Conservation (phyloP, 2,797 vertebrate species). For the Neosalanx taihuensis region DNA sequence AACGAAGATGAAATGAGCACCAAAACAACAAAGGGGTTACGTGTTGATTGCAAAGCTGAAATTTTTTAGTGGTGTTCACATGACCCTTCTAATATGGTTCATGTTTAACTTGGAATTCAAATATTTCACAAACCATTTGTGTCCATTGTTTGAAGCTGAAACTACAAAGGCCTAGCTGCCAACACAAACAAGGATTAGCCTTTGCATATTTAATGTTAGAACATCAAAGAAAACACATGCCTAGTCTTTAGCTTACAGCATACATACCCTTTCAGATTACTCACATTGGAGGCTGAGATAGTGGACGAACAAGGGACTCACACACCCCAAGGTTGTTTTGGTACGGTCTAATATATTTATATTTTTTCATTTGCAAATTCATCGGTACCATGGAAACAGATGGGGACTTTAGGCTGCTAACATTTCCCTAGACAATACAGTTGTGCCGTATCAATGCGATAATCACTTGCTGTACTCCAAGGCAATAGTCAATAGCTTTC, state of each 20-base stretch:
- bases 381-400: constrained; percentile 22
- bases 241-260: background rate
- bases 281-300: background rate
- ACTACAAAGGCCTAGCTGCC: background rate
- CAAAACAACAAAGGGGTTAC: background rate
- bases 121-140: background rate
- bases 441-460: constrained; percentile 1
- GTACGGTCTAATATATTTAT: background rate
- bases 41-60: background rate
- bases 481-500: background rate
- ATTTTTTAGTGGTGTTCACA: background rate
- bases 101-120: too few relatives aligned
- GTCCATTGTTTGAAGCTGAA: background rate
- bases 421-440: background rate
- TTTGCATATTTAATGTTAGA: background rate
- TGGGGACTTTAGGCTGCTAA: background rate
- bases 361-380: constrained; percentile 9
- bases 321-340: constrained; percentile 1
- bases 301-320: background rate
- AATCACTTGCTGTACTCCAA: background rate
- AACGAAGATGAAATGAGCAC: too few relatives aligned
- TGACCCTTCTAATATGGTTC: too few relatives aligned
- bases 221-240: background rate
- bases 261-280: background rate
- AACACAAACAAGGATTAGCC: background rate